Evolutionary conservation across 1,140 invertebrate species (phyloP).

Genomic region (Drosophila burlai): DNA sequence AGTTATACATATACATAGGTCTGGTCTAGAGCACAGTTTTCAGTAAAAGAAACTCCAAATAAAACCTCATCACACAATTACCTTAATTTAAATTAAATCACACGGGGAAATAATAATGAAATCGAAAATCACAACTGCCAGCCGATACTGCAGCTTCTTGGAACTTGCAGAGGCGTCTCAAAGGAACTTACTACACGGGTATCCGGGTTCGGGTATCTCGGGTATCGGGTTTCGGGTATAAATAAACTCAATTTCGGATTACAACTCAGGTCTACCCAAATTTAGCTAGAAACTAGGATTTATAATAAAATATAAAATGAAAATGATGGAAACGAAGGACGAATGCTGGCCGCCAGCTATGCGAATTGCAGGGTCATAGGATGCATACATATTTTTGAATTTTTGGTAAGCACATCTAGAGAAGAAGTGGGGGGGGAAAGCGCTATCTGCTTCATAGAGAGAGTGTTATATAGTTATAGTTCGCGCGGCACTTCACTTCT

Average conservation of each 20-base stretch:
- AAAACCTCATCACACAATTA: conserved; percentile 49
- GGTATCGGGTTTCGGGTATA: conserved; percentile 5
- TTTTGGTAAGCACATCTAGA: conserved; percentile 58
- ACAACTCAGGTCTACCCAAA: conserved; percentile 19
- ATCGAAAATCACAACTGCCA: conserved; percentile 44
- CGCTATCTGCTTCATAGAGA: conserved; percentile 32
- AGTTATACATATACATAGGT: conserved; percentile 44
- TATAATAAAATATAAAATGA: conserved; percentile 1
- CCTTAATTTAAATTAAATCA: conserved; percentile 47
- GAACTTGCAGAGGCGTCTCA: conserved; percentile 42
- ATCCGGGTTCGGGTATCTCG: background rate
- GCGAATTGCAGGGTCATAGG: conserved; percentile 21
- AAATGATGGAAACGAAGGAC: conserved; percentile 14
- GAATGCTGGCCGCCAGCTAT: conserved; percentile 32
- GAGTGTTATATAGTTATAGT: conserved; percentile 2
- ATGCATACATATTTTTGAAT: conserved; percentile 11
- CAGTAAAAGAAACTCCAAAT: conserved; percentile 42
- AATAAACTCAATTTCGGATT: conserved; percentile 23
- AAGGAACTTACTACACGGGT: conserved; percentile 28
- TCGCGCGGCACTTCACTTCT: conserved; percentile 50
- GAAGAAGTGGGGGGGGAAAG: conserved; percentile 13
- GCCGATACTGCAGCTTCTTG: conserved; percentile 24
- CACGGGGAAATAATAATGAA: conserved; percentile 42
- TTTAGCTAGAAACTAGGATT: conserved; percentile 10
- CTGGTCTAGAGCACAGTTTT: conserved; percentile 50